Evolutionary conservation across 2,113 vertebrate genomes (phyloP), one percentile per base, ranked within the genome.

Genomic region (Cisticola juncidis): DNA sequence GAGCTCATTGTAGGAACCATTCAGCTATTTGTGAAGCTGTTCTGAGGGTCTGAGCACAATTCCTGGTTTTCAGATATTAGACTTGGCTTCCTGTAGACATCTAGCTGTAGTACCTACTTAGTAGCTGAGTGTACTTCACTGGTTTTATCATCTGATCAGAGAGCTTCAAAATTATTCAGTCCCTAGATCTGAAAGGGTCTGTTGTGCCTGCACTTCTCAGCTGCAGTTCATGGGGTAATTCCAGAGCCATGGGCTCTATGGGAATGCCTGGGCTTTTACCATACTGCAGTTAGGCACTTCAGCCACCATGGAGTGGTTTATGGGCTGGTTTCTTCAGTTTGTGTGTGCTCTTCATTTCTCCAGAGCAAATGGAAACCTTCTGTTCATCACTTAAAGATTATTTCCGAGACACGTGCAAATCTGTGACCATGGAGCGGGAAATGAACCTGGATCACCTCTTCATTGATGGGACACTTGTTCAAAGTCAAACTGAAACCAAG

Each of bases 311-410:
- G 7, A 61, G 38, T 48, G 5, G 14, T 86, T 60, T 83, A 28
- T 36, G 56, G 48, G 29, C 47, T 38, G n/a, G 5, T 74, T 86
- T 87, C 38, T 88, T 92, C 69, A 96, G 53, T 48, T 44, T 35
- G 14, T 61, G n/a, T 71, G 22, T 94, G 62, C 8, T 64, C 80
- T 92, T 62, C 48, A 33, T 35, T 95, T 84, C 69, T 88, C 25
- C 95, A 99, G 99, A 97, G 64, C 74, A 66, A 8, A 98, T 99
- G 56, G 97, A 98, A 91, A 76, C 81, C n/a, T 99, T 98, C 95
- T 94, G 95, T 50, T 47, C 53, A 6, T 91, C 88, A 0, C 97
- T 98, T 21, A 99, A 98, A 88, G 86, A 94, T 45, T 97, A 98
- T 66, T 94, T 98, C 81, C 80, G n/a, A 78, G 94, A 97, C 7